Evolutionary conservation across 2,797 vertebrate species (phyloP), one percentile per base, ranked within the genome.

Genomic region (Iguana delicatissima): DNA sequence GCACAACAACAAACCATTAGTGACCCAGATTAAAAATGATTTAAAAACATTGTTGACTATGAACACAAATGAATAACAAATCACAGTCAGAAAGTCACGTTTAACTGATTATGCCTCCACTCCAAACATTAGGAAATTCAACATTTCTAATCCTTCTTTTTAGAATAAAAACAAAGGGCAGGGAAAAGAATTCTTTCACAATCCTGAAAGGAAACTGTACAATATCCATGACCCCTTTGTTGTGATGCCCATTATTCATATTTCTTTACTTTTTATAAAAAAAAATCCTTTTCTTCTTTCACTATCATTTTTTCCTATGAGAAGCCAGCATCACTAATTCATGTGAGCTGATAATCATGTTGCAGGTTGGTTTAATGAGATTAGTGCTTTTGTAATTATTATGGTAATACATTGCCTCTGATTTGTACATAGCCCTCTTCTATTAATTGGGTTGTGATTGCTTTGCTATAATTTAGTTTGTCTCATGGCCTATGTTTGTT

Each of bases 351-450:
- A 93, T 91, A 96, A 95, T 96, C 82, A 91, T 80, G 88, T 92
- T 93, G 93, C 92, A 94, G 85, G 95, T 91, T 95, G 90, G 50
- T 94, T 96, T 95, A 97, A 96, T 96, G 57, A 90, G 92, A 92
- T 96, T 94, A 93, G 57, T 95, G 84, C 1, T 91, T 95, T 97
- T 94, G 35, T 95, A 96, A 97, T 97, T 96, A 95, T 93, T 97
- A 94, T 96, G 89, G 87, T 95, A 96, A 96, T 96, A 94, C 80
- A 74, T 72, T 93, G 88, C 80, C 73, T 94, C 89, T 90, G 90
- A 85, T 90, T 95, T 96, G 95, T 88, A 89, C 38, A 91, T 18
- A 94, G 91, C 80, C 57, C 6, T 91, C n/a, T 93, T 95, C 90
- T 93, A 94, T 96, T 96, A 96, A 96, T 96, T 97, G 96, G 87